Base-by-base conservation (phyloP, 1,140 invertebrate species). In the Zaprionus vittiger region DNA sequence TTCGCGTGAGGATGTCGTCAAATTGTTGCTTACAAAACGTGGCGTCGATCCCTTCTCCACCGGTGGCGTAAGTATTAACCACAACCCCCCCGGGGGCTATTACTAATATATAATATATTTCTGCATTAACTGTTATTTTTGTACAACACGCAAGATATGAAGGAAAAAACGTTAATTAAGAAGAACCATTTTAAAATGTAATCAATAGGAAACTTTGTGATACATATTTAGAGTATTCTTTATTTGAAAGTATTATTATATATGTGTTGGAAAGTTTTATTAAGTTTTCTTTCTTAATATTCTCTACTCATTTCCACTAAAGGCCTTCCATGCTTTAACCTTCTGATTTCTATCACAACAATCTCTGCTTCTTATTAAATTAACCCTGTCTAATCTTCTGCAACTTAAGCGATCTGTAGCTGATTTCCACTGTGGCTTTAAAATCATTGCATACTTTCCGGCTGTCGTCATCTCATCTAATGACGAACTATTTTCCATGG, bases 1-100 rank as follows among this genome's bases (percentile, higher is more conserved):
- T 93, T 98, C 97, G 22, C 95, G 98, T 83, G 98, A 99, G 93
- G 98, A 99, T 93, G 97, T 98, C 61, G 96, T 99, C 90, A 98
- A 98, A 91, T 93, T 98, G 31, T 94, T 99, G 9, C 93, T 99
- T 54, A 95, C 96, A 47, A 98, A 98, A 93, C 96, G 96, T 92
- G 98, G 96, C 15, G 96, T 99, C 4, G 98, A 99, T 94, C 95
- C 98, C 26, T 97, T 97, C 89, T 96, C 97, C 26, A 95, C 97
- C 7, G 98, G 98, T 91, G 98, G 98, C 93, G 98, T 99, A 95
- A 96, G 96, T 95, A 89, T 77, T 61, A 34, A 17, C 47, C 28
- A 55, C 14, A 38, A 7, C 2, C 41, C n/a, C n/a, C n/a, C 37
- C 12, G 14, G 6, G 14, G 14, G 37, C 37, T 63, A 38, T 31